Evolutionary conservation across 2,888 invertebrate species (phyloP), one percentile per base, ranked within the genome.

Genomic region (Dryomyza anilis): DNA sequence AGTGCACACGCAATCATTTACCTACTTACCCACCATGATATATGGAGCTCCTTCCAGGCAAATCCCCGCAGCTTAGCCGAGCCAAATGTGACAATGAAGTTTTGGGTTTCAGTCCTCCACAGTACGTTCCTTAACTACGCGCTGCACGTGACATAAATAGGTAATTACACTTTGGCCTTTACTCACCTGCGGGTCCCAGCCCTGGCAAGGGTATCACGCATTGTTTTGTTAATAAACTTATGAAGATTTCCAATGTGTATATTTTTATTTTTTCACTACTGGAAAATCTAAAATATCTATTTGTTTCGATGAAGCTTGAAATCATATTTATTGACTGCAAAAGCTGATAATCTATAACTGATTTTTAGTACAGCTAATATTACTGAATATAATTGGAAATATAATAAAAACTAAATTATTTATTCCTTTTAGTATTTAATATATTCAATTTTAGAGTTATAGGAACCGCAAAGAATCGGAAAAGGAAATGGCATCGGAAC

Each of bases 131-230:
- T 61, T 25, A 39, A 53, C 56, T 61, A 50, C 56, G 67, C 72
- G 70, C 68, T 72, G 71, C 74, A 76, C 78, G 78, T 78, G 73
- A 75, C 74, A 72, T 73, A 74, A 76, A 76, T 76, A 73, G 74
- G 70, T 78, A 78, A 77, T 78, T 76, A 72, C 73, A 72, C 69
- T 71, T 67, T 68, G 71, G 70, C 63, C 70, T 33, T 58, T 12
- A 52, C 30, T 64, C 52, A 64, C 50, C 27, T 29, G n/a, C 23
- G 12, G 23, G 27, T 23, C 16, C 50, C 7, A 12, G n/a, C 48
- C 3, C 23, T 14, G 3, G 25, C 48, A 48, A 23, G 48, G 10
- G 7, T n/a, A n/a, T n/a, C n/a, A n/a, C n/a, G n/a, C n/a, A n/a
- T n/a, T n/a, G 43, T n/a, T 55, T 23, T 45, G 23, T 36, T 63